phyloP scores from a whole-genome alignment of 2,797 vertebrate genomes.

The Poliocrania exsul region DNA sequence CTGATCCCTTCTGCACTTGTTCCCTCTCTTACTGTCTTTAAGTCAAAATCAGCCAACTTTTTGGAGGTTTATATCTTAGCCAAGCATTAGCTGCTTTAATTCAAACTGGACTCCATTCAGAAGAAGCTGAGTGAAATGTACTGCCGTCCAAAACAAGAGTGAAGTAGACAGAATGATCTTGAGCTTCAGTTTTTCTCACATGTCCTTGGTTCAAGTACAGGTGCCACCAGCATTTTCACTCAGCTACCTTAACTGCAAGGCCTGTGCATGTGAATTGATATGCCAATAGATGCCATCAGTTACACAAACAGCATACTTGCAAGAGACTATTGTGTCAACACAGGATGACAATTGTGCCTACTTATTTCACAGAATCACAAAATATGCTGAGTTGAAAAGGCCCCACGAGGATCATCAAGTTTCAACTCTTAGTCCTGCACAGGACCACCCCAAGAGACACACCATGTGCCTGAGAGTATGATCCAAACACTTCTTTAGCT shows the following conservation, averaged over 20 bases:
- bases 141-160: not conserved
- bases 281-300: not conserved
- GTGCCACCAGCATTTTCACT: not conserved
- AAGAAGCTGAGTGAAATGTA: not conserved
- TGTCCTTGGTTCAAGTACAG: not conserved
- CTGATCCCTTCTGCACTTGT: not conserved
- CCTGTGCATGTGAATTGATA: not conserved
- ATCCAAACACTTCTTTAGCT: not conserved
- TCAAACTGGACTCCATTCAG: not conserved
- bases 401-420: not conserved
- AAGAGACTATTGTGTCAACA: not conserved
- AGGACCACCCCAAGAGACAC: not conserved
- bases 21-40: not conserved
- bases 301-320: not conserved
- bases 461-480: not conserved
- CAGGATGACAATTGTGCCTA: not conserved
- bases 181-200: not conserved
- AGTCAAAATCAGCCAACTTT: not conserved
- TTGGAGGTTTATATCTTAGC: not conserved
- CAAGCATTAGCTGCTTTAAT: not conserved
- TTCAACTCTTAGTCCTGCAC: not conserved
- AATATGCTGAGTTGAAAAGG: not conserved
- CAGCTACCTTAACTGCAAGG: fast-evolving
- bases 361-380: not conserved
- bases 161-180: too few relatives aligned